phyloP scores from a whole-genome alignment of 2,797 vertebrate genomes.

The Tadarida brasiliensis region DNA sequence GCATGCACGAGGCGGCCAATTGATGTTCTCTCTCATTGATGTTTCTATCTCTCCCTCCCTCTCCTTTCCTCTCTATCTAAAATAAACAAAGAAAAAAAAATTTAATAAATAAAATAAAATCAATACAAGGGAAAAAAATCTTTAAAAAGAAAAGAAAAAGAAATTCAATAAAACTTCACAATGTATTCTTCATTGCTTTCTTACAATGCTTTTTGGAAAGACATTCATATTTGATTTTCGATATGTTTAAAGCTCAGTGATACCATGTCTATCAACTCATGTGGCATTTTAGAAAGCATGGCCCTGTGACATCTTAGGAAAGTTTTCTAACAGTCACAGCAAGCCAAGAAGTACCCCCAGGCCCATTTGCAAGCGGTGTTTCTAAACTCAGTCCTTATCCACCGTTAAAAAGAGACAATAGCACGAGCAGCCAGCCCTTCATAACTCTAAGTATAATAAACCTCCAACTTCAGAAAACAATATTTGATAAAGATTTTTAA shows the following conservation, averaged over 20 bases:
- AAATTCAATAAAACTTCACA: neutral
- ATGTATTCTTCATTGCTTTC: constrained; percentile 39
- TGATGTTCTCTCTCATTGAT: too few species aligned
- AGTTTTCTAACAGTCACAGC: neutral
- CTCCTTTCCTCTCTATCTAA: too few species aligned
- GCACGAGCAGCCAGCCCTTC: neutral
- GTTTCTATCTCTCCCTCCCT: too few species aligned
- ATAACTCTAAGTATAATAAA: constrained; percentile 26
- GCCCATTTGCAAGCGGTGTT: neutral
- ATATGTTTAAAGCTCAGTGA: constrained; percentile 12
- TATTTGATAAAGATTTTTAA: constrained; percentile 39
- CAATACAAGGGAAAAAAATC: too few species aligned
- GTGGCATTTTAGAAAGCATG: constrained; percentile 9
- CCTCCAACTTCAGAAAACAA: neutral
- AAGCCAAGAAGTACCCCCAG: neutral
- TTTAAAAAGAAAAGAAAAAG: neutral
- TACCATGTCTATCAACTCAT: neutral
- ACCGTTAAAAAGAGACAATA: constrained; percentile 8
- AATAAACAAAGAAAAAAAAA: too few species aligned
- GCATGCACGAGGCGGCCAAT: too few species aligned
- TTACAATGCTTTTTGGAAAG: constrained; percentile 44
- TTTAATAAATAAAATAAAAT: too few species aligned
- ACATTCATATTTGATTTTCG: neutral
- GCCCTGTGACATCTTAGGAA: neutral
- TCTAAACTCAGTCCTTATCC: constrained; percentile 13